Conservation (phyloP, 2,888 invertebrate species). For the Aplocera efformata region DNA sequence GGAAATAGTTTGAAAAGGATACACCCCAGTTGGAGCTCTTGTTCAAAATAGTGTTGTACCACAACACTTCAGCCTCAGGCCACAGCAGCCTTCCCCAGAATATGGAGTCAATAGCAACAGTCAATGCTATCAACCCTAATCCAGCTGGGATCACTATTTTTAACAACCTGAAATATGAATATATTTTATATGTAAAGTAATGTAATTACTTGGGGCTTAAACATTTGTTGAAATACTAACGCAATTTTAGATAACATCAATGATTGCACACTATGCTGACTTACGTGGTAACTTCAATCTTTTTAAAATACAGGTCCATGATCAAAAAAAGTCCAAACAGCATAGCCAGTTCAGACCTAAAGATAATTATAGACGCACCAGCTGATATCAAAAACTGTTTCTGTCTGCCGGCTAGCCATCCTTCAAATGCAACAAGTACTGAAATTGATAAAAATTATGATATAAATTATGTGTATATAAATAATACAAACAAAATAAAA, state of each 20-base stretch:
- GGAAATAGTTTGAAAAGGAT: constrained; percentile 82
- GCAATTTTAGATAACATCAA: no score
- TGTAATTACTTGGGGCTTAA: no score
- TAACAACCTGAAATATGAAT: constrained; percentile 80
- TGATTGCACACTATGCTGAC: no score
- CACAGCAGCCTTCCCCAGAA: constrained; percentile 95
- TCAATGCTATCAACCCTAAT: constrained; percentile 83
- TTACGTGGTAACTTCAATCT: constrained; percentile 75
- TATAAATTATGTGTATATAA: background rate
- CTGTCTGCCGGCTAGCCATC: constrained; percentile 90
- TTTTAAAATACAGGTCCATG: constrained; percentile 86
- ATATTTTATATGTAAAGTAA: no score
- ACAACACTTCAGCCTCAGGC: constrained; percentile 99
- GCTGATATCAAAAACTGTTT: constrained; percentile 89
- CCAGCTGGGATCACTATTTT: constrained; percentile 87
- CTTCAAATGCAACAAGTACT: constrained; percentile 92
- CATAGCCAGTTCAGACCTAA: constrained; percentile 93
- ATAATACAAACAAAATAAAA: background rate
- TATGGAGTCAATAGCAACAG: constrained; percentile 92
- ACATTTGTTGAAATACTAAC: no score
- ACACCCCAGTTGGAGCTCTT: constrained; percentile 98
- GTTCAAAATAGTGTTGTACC: constrained; percentile 96
- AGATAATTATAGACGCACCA: constrained; percentile 93
- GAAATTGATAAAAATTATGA: constrained; percentile 44
- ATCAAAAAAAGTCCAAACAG: constrained; percentile 92